Evolutionary conservation across 2,113 vertebrate genomes (phyloP), one percentile per base, ranked within the genome.

Genomic region (Hymenochirus boettgeri): DNA sequence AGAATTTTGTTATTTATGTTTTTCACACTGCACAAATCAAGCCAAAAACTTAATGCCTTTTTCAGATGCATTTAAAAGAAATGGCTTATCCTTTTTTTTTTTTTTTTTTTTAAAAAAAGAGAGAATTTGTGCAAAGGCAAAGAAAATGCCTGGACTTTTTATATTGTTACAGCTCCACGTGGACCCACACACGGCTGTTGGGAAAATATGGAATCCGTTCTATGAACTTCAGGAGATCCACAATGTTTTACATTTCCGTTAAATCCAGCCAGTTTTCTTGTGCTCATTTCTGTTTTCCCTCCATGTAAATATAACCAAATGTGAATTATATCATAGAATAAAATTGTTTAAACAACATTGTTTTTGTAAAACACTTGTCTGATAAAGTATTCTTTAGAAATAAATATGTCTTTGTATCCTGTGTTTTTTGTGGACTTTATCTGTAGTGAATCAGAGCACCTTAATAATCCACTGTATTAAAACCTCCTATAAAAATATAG

Each of bases 281-380:
- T 48, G 54, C 63, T 27, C 55, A 22, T 35, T 50, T 29, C 47
- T 18, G 25, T 51, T 50, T 52, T 45, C 33, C 33, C 26, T 7
- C 7, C 50, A 6, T 66, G 33, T 66, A 66, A 66, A 66, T 58
- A 59, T 48, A 17, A 64, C 24, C 5, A 12, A n/a, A 31, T 21
- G 19, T 66, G 33, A 66, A 57, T 39, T 27, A 35, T 21, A 23
- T 42, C 8, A 48, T 52, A 59, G 54, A 57, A 26, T 6, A 7
- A 51, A 5, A 26, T 48, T 23, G 31, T 52, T 59, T 45, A 45
- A 25, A 39, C 27, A 33, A 39, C 10, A 11, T 50, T 59, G 11
- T 59, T 42, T 66, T 51, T 58, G 46, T 66, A 52, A 51, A 57
- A 48, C 35, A 17, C 11, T 22, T 17, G 54, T 31, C 18, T 65